Percentiles rank a stretch among this genome's conserved stretches.
phyloP scores from a whole-genome alignment of 2,888 invertebrate species.

The Maniola hyperantus region DNA sequence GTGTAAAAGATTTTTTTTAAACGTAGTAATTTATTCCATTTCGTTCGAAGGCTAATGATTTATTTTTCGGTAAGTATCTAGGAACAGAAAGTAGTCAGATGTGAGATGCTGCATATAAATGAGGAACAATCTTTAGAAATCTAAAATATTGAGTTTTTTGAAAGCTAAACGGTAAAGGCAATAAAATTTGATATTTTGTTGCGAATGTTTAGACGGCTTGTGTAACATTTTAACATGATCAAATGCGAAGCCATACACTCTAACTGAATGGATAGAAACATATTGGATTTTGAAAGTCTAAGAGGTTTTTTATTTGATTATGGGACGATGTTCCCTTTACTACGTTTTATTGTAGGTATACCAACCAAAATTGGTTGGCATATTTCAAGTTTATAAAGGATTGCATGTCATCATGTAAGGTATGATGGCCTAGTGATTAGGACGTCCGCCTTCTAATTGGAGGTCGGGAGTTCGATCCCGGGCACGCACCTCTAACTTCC shows the following conservation, averaged over 20 bases:
- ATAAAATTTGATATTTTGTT: conserved; percentile 17
- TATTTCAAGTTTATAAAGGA: too few relatives aligned
- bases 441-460: too few relatives aligned
- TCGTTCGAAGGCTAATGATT: conserved; percentile 5
- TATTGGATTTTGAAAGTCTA: not conserved
- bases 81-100: conserved; percentile 29
- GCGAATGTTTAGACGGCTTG: conserved; percentile 9
- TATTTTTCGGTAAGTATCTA: conserved; percentile 4
- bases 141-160: conserved; percentile 7
- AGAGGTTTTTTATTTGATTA: not conserved
- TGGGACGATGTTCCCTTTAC: too few relatives aligned
- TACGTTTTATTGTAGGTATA: too few relatives aligned
- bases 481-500: too few relatives aligned
- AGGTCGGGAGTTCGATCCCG: too few relatives aligned
- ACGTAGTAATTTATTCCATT: not conserved
- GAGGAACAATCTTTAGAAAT: conserved; percentile 31
- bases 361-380: too few relatives aligned
- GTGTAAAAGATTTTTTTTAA: not conserved
- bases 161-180: conserved; percentile 23
- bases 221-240: conserved; percentile 8
- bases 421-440: too few relatives aligned
- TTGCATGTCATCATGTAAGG: not conserved
- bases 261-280: not conserved
- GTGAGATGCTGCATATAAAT: conserved; percentile 29
- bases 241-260: not conserved